These are phyloP conservation scores for Spodoptera litura DNA, from an alignment of 1,140 invertebrate genomes.

Conservation along the genomic window DNA sequence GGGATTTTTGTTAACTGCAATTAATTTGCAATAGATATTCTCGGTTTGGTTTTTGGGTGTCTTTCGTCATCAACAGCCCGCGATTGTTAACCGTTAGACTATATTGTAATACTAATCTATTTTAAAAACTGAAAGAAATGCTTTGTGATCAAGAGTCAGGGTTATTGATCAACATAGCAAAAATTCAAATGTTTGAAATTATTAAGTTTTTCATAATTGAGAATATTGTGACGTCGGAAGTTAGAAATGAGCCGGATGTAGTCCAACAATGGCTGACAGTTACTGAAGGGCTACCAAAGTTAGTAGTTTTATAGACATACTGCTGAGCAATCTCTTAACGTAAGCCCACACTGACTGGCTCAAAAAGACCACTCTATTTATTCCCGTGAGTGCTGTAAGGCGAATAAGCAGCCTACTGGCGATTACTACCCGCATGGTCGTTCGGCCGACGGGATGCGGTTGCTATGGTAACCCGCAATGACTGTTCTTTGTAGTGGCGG, in stretches of 20 bases:
- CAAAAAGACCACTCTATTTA: slow-evolving; percentile 2
- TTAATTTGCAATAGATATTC: background rate
- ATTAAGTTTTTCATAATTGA: too few species aligned
- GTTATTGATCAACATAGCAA: too few species aligned
- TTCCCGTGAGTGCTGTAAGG: background rate
- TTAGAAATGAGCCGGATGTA: too few species aligned
- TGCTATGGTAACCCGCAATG: slow-evolving; percentile 1
- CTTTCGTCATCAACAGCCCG: too few species aligned
- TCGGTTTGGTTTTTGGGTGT: background rate
- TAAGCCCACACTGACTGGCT: slow-evolving; percentile 2
- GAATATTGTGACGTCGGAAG: too few species aligned
- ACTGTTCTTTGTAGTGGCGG: slow-evolving; percentile 6
- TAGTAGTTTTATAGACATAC: too few species aligned
- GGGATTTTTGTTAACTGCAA: background rate
- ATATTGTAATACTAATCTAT: too few species aligned
- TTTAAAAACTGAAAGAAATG: background rate
- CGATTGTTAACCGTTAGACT: too few species aligned
- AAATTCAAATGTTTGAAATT: too few species aligned
- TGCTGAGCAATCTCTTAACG: background rate
- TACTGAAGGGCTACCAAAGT: too few species aligned
- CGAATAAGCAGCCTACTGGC: background rate
- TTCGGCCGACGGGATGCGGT: background rate
- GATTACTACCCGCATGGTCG: slow-evolving; percentile 8
- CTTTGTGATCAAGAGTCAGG: background rate
- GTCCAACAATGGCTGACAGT: too few species aligned